Base-by-base conservation (phyloP, 2,888 invertebrate genomes). In the Eristalis tenax region DNA sequence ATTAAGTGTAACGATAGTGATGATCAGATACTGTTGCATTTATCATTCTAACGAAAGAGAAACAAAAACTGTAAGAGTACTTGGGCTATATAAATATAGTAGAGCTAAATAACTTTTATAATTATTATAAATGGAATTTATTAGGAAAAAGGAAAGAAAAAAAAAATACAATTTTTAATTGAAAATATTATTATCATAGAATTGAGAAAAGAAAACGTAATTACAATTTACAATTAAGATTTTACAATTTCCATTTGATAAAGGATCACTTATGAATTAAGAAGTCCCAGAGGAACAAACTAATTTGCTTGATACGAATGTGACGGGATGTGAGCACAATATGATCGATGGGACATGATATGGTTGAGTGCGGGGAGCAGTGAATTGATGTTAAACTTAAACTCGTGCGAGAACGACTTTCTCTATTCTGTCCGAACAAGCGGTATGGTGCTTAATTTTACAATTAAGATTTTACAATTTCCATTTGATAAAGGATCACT, bases 21-120 rank as follows among this genome's bases (percentile, higher is more conserved):
- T 83, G 79, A 83, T 87, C 87, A 83, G 87, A 87, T 87, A 87
- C 71, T 87, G 87, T 83, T 83, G 83, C 83, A 87, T 87, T 87
- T 87, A 83, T 80, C 68, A 76, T 57, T 79, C 22, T 22, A 70
- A 70, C 10, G 56, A 28, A 70, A 69, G 13, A 15, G 61, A 68
- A 81, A 10, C 35, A 66, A 68, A 66, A 28, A 23, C 61, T 10
- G 68, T 2, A 40, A 40, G 26, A 23, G 59, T 26, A 59, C 23
- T 65, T n/a, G 56, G 32, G 43, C 18, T 8, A 8, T 18, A 65
- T 56, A 22, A 8, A 61, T 35, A 74, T 28, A 35, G 23, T 73
- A 79, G 63, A 76, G 40, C 57, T 59, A 66, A 78, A 57, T 18
- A 75, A 84, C 38, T 13, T 65, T 61, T 50, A 69, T 71, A 50